Evolutionary conservation across 2,888 invertebrate species (phyloP).

Genomic region (Formica aserva): DNA sequence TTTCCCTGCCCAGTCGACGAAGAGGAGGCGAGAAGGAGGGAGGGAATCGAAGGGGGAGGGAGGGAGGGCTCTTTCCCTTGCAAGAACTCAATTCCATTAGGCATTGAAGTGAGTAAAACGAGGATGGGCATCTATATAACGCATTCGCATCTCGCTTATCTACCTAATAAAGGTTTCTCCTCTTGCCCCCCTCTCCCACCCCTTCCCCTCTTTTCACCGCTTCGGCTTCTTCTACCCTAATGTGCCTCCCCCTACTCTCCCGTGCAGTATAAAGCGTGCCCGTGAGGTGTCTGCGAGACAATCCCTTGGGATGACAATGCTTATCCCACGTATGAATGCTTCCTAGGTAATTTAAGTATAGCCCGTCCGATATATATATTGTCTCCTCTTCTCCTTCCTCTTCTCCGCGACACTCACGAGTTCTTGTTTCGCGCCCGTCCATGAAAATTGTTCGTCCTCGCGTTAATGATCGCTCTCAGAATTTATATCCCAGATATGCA

Average conservation of each 20-base stretch:
- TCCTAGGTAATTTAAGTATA: conserved; percentile 80
- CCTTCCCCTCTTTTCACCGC: neutral
- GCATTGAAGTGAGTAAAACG: conserved; percentile 83
- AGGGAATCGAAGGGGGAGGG: neutral
- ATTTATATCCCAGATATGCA: conserved; percentile 26
- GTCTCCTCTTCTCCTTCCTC: conserved; percentile 29
- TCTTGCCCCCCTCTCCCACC: neutral
- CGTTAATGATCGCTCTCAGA: conserved; percentile 68
- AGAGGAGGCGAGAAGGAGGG: conserved; percentile 8
- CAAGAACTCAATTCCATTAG: conserved; percentile 83
- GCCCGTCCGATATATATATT: conserved; percentile 36
- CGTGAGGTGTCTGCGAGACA: conserved; percentile 81
- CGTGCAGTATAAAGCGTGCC: conserved; percentile 77
- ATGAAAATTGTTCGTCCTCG: conserved; percentile 68
- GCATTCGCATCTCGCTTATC: conserved; percentile 82
- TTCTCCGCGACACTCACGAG: conserved; percentile 36
- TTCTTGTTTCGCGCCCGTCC: conserved; percentile 54
- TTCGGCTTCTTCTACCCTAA: conserved; percentile 50
- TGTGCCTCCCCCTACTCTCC: conserved; percentile 34
- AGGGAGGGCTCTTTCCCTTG: conserved; percentile 71
- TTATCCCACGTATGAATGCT: conserved; percentile 80
- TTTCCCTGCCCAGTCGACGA: conserved; percentile 61
- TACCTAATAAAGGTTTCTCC: conserved; percentile 81
- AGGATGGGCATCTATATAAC: conserved; percentile 80
- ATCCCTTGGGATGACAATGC: conserved; percentile 81